Evolutionary conservation across 2,888 invertebrate genomes (phyloP).

Genomic region (Rotaria socialis): DNA sequence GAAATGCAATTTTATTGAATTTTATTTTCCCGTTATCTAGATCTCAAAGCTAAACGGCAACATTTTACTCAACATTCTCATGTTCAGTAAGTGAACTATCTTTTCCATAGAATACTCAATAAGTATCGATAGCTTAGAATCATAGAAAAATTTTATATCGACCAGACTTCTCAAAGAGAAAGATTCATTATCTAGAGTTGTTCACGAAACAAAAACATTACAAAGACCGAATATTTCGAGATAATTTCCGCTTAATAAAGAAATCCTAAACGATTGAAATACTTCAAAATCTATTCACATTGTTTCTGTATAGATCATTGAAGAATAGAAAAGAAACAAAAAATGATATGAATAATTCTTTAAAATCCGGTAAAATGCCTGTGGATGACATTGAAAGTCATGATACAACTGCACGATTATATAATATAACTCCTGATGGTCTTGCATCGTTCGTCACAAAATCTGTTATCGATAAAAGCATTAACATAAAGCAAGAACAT

Average conservation of each 20-base stretch:
- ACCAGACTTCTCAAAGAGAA: no score
- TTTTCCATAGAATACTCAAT: no score
- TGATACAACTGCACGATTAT: background rate
- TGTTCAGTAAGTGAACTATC: background rate
- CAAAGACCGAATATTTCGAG: no score
- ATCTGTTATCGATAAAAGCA: background rate
- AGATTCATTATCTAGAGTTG: no score
- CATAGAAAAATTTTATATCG: no score
- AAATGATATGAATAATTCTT: background rate
- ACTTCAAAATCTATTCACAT: no score
- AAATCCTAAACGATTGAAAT: no score
- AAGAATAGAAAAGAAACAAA: background rate
- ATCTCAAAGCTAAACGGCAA: background rate
- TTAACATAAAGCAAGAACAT: background rate
- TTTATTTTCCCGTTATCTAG: background rate
- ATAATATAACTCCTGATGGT: background rate
- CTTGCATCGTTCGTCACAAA: background rate
- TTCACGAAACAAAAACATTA: no score
- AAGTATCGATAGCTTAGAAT: no score
- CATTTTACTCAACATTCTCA: background rate
- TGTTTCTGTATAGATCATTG: no score
- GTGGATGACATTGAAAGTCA: background rate
- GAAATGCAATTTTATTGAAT: no score
- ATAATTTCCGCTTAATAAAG: no score
- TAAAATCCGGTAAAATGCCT: background rate